Conservation (phyloP, 2,797 vertebrate species). For the Squalus acanthias region DNA sequence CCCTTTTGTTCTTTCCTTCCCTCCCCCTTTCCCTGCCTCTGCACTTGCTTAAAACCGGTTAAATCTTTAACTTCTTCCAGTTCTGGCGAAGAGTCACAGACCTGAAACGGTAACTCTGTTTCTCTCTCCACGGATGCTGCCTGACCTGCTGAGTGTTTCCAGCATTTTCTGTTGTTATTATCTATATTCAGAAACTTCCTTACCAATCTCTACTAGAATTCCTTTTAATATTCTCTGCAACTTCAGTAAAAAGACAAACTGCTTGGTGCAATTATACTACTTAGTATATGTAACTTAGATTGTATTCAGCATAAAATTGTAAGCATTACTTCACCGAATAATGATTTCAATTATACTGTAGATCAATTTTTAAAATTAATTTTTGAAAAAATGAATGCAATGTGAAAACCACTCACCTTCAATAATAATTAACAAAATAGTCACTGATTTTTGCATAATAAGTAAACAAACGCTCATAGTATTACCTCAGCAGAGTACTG, state of each 20-base stretch:
- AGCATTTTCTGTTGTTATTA: no score
- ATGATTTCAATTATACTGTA: background rate
- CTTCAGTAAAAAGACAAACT: background rate
- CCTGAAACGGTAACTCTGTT: no score
- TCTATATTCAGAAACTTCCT: background rate
- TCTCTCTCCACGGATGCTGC: no score
- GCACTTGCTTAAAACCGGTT: no score
- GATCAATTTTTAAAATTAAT: background rate
- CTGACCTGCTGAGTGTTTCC: no score
- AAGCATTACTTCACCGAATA: background rate
- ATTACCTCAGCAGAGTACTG: constrained; percentile 70
- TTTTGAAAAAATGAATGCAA: background rate
- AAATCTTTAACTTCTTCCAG: no score
- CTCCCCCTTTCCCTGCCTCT: no score
- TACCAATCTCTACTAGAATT: background rate
- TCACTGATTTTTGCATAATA: background rate
- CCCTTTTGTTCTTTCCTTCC: no score
- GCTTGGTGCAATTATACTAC: background rate
- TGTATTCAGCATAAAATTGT: background rate
- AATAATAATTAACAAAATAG: background rate
- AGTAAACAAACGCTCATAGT: background rate
- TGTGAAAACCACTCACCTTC: background rate
- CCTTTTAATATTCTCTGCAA: background rate
- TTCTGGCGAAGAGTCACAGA: no score
- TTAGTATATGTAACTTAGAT: background rate